Evolutionary conservation across 1,140 invertebrate genomes (phyloP), one percentile per base, ranked within the genome.

Genomic region (Agraylea sexmaculata): DNA sequence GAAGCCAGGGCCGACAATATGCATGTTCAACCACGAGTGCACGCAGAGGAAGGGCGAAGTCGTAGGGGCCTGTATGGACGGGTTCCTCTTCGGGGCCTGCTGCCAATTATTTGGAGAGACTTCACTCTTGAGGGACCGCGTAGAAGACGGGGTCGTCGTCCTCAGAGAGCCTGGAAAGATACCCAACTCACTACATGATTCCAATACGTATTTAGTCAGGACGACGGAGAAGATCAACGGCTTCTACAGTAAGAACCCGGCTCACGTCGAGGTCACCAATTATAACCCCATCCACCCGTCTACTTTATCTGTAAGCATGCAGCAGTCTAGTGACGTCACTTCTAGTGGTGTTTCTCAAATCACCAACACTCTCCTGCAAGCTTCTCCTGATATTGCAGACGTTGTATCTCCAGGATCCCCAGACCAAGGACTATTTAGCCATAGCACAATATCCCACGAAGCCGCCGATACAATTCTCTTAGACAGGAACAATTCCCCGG

Each of bases 21-120:
- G 89, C 60, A 91, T 92, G 85, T 93, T 92, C 64, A 90, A 90
- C 60, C 87, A 89, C 53, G 86, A 93, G 56, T 93, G 89, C 58
- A 70, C 71, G 6, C 76, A 80, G 39, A 66, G 82, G 43, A 77
- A 77, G 7, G 88, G 89, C 2, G 74, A 81, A 53, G 83, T 91
- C 0, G 80, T 91, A 0, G 85, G 86, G 0, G 78, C 87, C 4
- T 93, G 89, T 51, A 86, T 90, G 75, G 87, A 92, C 56, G 85
- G 84, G 1, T 89, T 92, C 54, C 70, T 92, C 3, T 91, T 91
- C 53, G 88, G 88, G 4, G 84, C 87, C 3, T 93, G 88, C 57
- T 93, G 88, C 51, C 78, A 81, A 52, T 57, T 82, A 10, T 75
- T 74, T 8, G 55, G 53, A 42, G 51, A 56, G 0, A 23, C 42